A percentile compares a stretch with the other conserved stretches of the same genome.
phyloP scores from a whole-genome alignment of 2,888 invertebrate genomes.

The Byasa hedistus region DNA sequence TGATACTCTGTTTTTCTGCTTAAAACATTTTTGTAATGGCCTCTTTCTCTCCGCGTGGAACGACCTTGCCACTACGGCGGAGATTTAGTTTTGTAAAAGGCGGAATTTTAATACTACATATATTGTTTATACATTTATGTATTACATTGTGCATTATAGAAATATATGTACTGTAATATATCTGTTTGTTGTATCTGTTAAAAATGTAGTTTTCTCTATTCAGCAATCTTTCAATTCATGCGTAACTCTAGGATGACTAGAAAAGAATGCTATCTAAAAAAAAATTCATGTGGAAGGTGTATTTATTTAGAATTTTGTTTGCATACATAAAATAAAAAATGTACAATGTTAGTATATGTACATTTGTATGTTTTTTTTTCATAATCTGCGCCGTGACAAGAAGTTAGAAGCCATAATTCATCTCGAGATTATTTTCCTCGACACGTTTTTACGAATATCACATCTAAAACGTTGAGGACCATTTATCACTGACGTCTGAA shows the following conservation, averaged over 20 bases:
- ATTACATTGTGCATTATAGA: no score
- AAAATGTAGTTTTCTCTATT: no score
- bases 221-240: no score
- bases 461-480: constrained; percentile 11
- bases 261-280: background rate
- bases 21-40: constrained; percentile 5
- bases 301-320: no score
- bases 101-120: no score
- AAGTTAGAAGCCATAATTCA: constrained; percentile 16
- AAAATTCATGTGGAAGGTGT: no score
- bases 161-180: no score
- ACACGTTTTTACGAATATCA: constrained; percentile 26
- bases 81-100: no score
- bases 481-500: constrained; percentile 28
- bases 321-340: no score
- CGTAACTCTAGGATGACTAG: no score
- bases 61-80: background rate
- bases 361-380: background rate
- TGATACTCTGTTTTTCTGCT: constrained; percentile 11
- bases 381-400: constrained; percentile 1
- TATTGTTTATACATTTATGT: no score
- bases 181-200: no score
- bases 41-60: background rate
- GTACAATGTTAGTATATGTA: background rate
- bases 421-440: constrained; percentile 24